Evolutionary conservation across 2,888 invertebrate genomes (phyloP), one percentile per base, ranked within the genome.

Genomic region (Oegoconia quadripuncta): DNA sequence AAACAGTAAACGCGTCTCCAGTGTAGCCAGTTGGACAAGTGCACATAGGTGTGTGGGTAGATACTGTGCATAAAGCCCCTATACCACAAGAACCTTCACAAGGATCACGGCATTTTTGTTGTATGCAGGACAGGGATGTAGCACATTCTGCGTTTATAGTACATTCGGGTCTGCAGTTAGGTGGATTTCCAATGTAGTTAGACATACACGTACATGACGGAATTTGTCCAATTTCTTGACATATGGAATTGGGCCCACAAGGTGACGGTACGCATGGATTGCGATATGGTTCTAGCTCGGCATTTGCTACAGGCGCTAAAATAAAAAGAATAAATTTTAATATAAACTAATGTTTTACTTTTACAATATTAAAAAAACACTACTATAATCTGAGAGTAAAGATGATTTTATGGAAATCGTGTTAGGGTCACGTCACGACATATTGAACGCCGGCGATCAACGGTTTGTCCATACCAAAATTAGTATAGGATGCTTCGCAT

Each of bases 11-110:
- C 3, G 93, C 91, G 76, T 93, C 91, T 7, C 93, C 93, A 8
- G 89, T 90, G 50, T 88, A 91, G 29, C 91, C 92, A 74, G 86
- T 90, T 68, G 91, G 88, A 61, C 95, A 95, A 2, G 90, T 88
- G 61, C 95, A 95, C 30, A 90, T 89, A 6, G 95, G 93, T 35
- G 90, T 91, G 57, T 95, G 95, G 58, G 91, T 91, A 11, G 91
- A 88, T 8, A 94, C 93, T 26, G 78, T 74, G 60, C 93, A 91
- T 41, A 88, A 61, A 31, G 93, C 89, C 47, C 81, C 74, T 37
- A 90, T 72, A 35, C 93, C 93, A 51, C 93, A 95, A 37, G 91
- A 89, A 11, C 93, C 93, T 22, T 88, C 88, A 59, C 94, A 94
- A 28, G 93, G 93, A 74, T 94, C 91, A 41, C 88, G 86, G 66